These are phyloP conservation scores for Perdita meconis DNA, from an alignment of 2,888 invertebrate species.

Conservation along the genomic window DNA sequence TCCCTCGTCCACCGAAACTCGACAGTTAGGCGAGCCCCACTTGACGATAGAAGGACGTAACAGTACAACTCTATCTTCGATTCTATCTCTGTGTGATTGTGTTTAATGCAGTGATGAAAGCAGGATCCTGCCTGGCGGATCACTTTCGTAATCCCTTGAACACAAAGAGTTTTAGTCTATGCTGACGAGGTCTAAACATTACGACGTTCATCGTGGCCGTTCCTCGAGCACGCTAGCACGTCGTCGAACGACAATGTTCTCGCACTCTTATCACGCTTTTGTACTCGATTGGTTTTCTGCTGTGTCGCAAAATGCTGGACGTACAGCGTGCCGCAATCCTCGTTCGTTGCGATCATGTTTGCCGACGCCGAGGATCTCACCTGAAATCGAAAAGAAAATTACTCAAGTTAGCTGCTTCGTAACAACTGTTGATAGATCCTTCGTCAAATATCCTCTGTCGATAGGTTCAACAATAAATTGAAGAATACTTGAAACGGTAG, in stretches of 20 bases:
- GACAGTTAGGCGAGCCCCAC: not conserved
- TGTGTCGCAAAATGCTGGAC: constrained; percentile 38
- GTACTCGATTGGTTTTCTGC: constrained; percentile 18
- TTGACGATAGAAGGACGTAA: not conserved
- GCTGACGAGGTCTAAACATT: constrained; percentile 19
- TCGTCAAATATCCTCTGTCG: no score
- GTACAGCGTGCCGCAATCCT: constrained; percentile 46
- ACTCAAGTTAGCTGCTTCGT: no score
- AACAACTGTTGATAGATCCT: no score
- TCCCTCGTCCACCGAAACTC: no score
- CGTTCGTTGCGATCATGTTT: constrained; percentile 45
- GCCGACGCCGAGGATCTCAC: constrained; percentile 45
- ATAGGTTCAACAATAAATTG: no score
- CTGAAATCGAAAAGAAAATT: constrained; percentile 38
- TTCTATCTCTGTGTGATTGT: constrained; percentile 18
- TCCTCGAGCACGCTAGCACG: constrained; percentile 1
- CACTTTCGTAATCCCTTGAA: constrained; percentile 41
- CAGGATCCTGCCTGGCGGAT: constrained; percentile 10
- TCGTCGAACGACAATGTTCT: constrained; percentile 39
- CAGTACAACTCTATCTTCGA: constrained; percentile 7
- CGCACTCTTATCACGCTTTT: constrained; percentile 27
- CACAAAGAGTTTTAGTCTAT: constrained; percentile 48
- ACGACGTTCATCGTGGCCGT: constrained; percentile 5
- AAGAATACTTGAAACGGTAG: no score
- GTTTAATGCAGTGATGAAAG: constrained; percentile 17